Evolutionary conservation across 2,888 invertebrate species (phyloP), one percentile per base, ranked within the genome.

Genomic region (Polydesmus complanatus): DNA sequence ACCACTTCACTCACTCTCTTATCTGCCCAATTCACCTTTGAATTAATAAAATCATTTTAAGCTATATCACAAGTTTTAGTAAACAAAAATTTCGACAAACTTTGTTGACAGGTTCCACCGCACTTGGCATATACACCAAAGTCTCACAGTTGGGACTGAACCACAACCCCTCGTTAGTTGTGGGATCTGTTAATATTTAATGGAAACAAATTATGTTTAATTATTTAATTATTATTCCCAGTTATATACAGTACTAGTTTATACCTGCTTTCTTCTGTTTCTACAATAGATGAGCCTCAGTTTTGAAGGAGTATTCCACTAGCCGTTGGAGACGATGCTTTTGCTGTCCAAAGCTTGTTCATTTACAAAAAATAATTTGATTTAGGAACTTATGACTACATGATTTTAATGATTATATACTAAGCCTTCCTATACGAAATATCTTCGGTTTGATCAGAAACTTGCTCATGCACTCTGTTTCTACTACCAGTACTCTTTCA

Each of bases 251-350:
- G n/a, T n/a, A n/a, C 11, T 54, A 14, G 23, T 22, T 22, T 25
- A 11, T 54, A 54, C 54, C 5, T 8, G n/a, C 11, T 26, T 8
- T n/a, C 37, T 37, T 57, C 88, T 74, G 71, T 87, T 89, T 18
- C 83, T 81, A 70, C 91, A 91, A 72, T 83, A 87, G 64, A 85
- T 81, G 3, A 89, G 77, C 0, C 91, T 91, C 2, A 91, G 78
- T 64, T 85, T 80, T 61, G 84, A 79, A 0, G 86, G 85, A 64
- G 81, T 79, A 61, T 83, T 81, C 63, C 79, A 77, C 79, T 83
- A 86, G 1, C 83, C 86, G 53, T 87, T 81, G 26, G 88, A 89
- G 48, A 85, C 78, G 56, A 89, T 74, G 55, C 76, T 76, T 56
- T 72, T 72, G 5, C 77, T 77, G 70, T 77, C 75, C 48, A 76